These are phyloP conservation scores for Oncorhynchus masou DNA, from an alignment of 2,113 vertebrate genomes.

Conservation along the genomic window DNA sequence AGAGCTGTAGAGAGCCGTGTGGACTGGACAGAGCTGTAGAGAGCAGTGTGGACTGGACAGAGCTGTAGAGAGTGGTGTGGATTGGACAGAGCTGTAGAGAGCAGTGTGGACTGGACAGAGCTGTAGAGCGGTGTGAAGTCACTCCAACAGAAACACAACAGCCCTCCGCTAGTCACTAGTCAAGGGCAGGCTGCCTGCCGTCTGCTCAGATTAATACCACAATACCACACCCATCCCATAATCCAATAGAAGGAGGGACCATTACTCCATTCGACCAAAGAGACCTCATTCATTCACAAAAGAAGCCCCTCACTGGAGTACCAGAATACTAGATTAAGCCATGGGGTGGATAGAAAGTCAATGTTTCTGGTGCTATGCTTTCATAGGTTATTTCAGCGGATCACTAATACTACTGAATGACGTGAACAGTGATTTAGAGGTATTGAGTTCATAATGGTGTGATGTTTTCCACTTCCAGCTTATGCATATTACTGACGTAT, in stretches of 20 bases:
- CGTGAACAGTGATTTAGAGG: too few relatives aligned
- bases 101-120: not conserved
- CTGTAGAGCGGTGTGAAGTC: too few relatives aligned
- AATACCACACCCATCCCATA: slow-evolving; percentile 86
- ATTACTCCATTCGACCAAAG: slow-evolving; percentile 80
- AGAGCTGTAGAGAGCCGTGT: too few relatives aligned
- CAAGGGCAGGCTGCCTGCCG: slow-evolving; percentile 76
- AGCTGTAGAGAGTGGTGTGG: too few relatives aligned
- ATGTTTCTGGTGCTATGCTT: not conserved
- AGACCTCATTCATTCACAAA: slow-evolving; percentile 62
- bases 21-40: too few relatives aligned
- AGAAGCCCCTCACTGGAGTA: slow-evolving; percentile 17
- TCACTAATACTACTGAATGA: too few relatives aligned
- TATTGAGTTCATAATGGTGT: not conserved
- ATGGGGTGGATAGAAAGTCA: not conserved
- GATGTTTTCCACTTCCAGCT: not conserved
- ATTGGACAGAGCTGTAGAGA: too few relatives aligned
- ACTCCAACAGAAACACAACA: slow-evolving; percentile 36
- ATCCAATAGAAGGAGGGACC: slow-evolving; percentile 87
- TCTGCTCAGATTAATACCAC: slow-evolving; percentile 85
- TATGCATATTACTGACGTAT: not conserved
- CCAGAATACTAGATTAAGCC: not conserved
- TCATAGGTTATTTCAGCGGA: too few relatives aligned
- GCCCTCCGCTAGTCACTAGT: slow-evolving; percentile 56
- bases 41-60: too few relatives aligned